Base-by-base conservation (phyloP, 1,140 invertebrate species). In the Nephila pilipes region DNA sequence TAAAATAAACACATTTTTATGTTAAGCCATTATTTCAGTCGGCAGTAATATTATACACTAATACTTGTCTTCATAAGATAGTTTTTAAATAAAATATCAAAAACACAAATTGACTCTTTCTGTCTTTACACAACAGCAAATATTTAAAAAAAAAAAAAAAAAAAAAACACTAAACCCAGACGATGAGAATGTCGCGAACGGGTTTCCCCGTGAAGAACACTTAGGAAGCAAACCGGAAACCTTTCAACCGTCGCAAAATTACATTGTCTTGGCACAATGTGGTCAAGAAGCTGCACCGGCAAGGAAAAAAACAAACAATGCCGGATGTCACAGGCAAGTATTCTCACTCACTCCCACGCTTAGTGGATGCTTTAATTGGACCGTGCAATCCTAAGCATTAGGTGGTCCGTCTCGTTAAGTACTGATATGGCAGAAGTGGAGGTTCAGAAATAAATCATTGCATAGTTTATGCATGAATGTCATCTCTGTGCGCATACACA, bases 281-380 rank as follows among this genome's bases (percentile, higher is more conserved):
- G 81, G 81, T 83, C 81, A 83, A 83, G 81, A 46, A 54, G 29
- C 29, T 83, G 54, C 22, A 83, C n/a, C 46, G 29, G 20, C 81
- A 57, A 25, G 18, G 12, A n/a, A 83, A 81, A 83, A 83, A 83
- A 57, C 46, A 55, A 55, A 54, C 81, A 83, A 57, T 55, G 38
- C 81, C 81, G 81, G 81, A 83, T 83, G 81, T 83, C 81, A 20
- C 20, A 57, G 25, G 81, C 54, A 57, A 54, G 79, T 32, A 81
- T 81, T 38, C 32, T 81, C 36, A 36, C 32, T 22, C 18, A 81
- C 81, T 29, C 81, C 81, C 81, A 83, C 81, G 81, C 81, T 18
- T 25, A 83, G n/a, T 29, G n/a, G 81, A 83, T 83, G 54, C 81
- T n/a, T 55, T 83, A 83, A 83, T 83, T 83, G 81, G 81, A 83